phyloP scores from a whole-genome alignment of 2,888 invertebrate species.

The Eupithecia subfuscata region DNA sequence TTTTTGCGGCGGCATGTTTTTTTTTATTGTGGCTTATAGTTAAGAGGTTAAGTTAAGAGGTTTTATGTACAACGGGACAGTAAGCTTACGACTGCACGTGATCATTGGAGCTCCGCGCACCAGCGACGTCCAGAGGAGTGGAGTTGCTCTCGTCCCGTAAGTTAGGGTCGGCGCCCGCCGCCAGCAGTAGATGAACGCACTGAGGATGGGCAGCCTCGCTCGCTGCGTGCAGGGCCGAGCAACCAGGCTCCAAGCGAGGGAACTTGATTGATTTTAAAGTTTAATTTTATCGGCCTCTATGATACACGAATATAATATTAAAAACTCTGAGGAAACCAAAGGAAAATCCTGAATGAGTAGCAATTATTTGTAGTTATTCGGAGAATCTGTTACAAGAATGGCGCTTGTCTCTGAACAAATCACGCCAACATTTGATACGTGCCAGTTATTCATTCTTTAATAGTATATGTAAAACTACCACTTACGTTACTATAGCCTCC shows the following conservation, averaged over 20 bases:
- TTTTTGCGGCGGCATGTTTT: too few species aligned
- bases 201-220: neutral
- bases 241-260: neutral
- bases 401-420: too few species aligned
- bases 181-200: neutral
- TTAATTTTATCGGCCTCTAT: too few species aligned
- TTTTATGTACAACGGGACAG: neutral
- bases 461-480: neutral
- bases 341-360: too few species aligned
- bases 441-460: too few species aligned
- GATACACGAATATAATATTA: neutral
- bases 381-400: too few species aligned
- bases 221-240: neutral
- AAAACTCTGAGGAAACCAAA: neutral
- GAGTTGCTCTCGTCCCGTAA: neutral
- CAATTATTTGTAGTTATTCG: too few species aligned
- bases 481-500: slow-evolving; percentile 1
- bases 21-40: too few species aligned
- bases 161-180: neutral
- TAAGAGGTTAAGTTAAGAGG: too few species aligned
- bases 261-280: neutral
- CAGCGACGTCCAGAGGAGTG: neutral
- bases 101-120: neutral
- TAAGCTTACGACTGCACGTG: neutral
- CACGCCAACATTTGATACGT: too few species aligned